A percentile compares a stretch with the other conserved stretches of the same genome.
Evolutionary conservation across 2,888 invertebrate species (phyloP).

Genomic region (Kryphioiulus occultus): DNA sequence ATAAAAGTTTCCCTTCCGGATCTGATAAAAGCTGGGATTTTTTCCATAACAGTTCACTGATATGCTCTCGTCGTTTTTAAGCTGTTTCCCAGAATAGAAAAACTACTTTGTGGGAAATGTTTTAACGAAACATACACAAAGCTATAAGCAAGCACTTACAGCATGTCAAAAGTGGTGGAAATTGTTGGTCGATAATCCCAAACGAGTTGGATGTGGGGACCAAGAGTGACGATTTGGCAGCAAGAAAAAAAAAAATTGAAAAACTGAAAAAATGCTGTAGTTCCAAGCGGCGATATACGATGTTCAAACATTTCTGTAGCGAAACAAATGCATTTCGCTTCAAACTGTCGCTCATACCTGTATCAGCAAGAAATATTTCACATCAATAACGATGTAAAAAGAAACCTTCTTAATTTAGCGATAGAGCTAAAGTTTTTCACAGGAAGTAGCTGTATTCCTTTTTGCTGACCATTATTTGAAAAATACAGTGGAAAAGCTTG

Average conservation of each 20-base stretch:
- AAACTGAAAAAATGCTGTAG: background rate
- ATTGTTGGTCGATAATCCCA: conserved; percentile 28
- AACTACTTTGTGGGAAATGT: conserved; percentile 24
- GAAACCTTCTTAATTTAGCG: too few relatives aligned
- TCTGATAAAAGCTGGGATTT: background rate
- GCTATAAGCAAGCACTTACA: conserved; percentile 35
- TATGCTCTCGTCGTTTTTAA: conserved; percentile 9
- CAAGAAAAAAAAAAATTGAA: background rate
- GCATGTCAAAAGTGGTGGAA: conserved; percentile 36
- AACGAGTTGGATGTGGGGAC: background rate
- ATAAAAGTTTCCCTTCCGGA: conserved; percentile 36
- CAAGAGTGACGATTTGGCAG: background rate
- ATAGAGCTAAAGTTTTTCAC: too few relatives aligned
- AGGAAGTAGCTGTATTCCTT: too few relatives aligned
- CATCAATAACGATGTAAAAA: too few relatives aligned
- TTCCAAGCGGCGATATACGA: too few relatives aligned
- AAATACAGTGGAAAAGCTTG: too few relatives aligned
- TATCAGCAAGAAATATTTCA: too few relatives aligned
- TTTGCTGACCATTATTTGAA: too few relatives aligned
- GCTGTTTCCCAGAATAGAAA: background rate
- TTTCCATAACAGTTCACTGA: conserved; percentile 9
- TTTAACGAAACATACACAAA: conserved; percentile 29
- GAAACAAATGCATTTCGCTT: too few relatives aligned
- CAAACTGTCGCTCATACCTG: too few relatives aligned
- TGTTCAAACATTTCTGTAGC: too few relatives aligned